phyloP scores from a whole-genome alignment of 1,140 invertebrate species.

The Papilio dardanus region DNA sequence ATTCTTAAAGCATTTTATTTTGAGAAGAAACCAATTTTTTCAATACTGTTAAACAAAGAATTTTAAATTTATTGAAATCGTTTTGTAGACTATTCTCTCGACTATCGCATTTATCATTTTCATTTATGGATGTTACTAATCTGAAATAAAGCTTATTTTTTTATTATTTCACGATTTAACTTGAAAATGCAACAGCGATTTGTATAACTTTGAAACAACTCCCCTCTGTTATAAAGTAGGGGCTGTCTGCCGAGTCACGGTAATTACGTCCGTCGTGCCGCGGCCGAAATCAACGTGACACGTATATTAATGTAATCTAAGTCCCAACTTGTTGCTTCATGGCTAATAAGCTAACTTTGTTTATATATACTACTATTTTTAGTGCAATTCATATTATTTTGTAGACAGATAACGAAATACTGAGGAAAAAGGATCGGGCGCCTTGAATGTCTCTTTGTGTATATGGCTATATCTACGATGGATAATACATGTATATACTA shows the following conservation, averaged over 20 bases:
- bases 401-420: neutral
- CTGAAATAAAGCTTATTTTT: too few species aligned
- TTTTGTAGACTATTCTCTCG: too few species aligned
- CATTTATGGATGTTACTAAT: too few species aligned
- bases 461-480: too few species aligned
- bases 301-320: slow-evolving; percentile 13
- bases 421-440: too few species aligned
- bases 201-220: neutral
- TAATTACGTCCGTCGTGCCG: neutral
- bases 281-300: slow-evolving; percentile 13
- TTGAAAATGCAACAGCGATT: neutral
- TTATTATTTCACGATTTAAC: neutral
- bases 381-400: neutral
- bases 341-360: neutral
- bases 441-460: too few species aligned
- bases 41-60: too few species aligned
- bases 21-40: too few species aligned
- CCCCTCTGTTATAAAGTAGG: neutral
- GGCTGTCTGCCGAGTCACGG: neutral
- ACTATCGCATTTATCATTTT: too few species aligned
- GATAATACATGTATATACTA: too few species aligned
- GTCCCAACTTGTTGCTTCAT: neutral
- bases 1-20: neutral
- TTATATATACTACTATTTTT: neutral
- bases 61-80: too few species aligned